Evolutionary conservation across 2,888 invertebrate genomes (phyloP).

Genomic region (Arctia plantaginis): DNA sequence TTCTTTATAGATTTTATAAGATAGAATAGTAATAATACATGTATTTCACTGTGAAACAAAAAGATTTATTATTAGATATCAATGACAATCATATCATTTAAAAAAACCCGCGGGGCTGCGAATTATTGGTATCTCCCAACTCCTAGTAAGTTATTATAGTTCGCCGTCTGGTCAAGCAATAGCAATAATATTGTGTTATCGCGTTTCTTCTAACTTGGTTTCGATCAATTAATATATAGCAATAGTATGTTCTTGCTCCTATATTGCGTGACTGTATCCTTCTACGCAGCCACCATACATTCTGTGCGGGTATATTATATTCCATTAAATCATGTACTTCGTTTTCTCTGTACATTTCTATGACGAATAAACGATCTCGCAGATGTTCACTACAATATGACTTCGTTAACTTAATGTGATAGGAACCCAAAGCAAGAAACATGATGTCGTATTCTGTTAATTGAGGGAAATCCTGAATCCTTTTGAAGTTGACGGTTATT

Average conservation of each 20-base stretch:
- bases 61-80: neutral
- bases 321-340: neutral
- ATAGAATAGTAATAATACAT: neutral
- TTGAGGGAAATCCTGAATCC: neutral
- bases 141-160: constrained; percentile 4
- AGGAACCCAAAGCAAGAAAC: neutral
- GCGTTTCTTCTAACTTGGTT: neutral
- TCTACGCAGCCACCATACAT: neutral
- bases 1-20: neutral
- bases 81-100: neutral
- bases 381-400: constrained; percentile 1
- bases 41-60: neutral
- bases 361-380: neutral
- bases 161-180: neutral
- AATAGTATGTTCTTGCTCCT: neutral
- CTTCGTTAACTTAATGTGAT: neutral
- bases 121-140: constrained; percentile 1
- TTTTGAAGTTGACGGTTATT: neutral
- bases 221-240: constrained; percentile 4
- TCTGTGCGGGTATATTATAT: neutral
- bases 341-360: constrained; percentile 1
- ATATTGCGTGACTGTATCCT: neutral
- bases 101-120: too few relatives aligned
- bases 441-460: neutral
- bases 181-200: neutral